Evolutionary conservation across 2,888 invertebrate species (phyloP), one percentile per base, ranked within the genome.

Genomic region (Alloplasta piceator): DNA sequence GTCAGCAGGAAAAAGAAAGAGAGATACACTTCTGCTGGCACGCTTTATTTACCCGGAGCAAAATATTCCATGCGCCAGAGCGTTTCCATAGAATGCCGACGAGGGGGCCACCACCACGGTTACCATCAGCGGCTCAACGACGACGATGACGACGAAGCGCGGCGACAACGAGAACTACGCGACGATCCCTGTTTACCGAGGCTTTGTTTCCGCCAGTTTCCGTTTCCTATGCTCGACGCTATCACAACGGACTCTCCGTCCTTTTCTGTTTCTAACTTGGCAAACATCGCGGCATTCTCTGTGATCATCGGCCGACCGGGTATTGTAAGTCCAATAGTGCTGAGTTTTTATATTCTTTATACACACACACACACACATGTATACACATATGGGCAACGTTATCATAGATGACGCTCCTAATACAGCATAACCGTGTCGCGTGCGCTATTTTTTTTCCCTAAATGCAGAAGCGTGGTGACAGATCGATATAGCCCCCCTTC

Each of bases 131-230:
- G 70, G 38, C 38, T 38, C 46, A 60, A 26, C 26, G 26, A 26
- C 58, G 36, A 68, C 12, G 39, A 72, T 61, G 60, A 60, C 26
- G 61, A 72, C 48, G 52, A 72, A 73, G 36, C 63, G 36, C 63
- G 64, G 41, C 63, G 64, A 64, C 73, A 64, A 64, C 66, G 66
- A 75, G 66, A 64, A 64, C 71, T 50, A 61, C 75, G 75, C 58
- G 75, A 75, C 75, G 75, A 67, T 75, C 68, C 58, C 70, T 91
- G 86, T 92, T 92, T 91, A 88, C 88, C 87, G 85, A 88, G 88
- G 87, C 89, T 91, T 91, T 90, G 91, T 92, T 92, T 92, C 91
- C 91, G 90, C 84, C 90, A 90, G 89, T 91, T 92, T 92, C 91
- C 92, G 91, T 91, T 92, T 92, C 91, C 89, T 90, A 90, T 86